Base-by-base conservation (phyloP, 1,140 invertebrate species). In the Aleiodes sp. region DNA sequence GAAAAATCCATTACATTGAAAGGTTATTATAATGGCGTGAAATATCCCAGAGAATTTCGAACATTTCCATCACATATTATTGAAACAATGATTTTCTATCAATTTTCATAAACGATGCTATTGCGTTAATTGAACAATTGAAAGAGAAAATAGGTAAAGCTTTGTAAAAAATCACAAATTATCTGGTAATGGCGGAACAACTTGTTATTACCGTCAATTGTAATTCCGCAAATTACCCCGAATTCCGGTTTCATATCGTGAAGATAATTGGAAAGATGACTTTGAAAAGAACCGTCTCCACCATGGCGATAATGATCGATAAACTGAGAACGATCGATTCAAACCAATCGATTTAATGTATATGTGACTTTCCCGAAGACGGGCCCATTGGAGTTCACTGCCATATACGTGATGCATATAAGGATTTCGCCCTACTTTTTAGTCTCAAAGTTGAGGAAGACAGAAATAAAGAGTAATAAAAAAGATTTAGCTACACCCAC, bases 301-400 rank as follows among this genome's bases (percentile, higher is more conserved):
- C n/a, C n/a, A n/a, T n/a, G 46, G 46, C 21, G 46, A 52, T 52
- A 52, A 52, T 52, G 46, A 52, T 52, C 46, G 46, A 52, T 52
- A 52, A 52, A 52, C 46, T 52, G 46, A 52, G 26, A 52, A 24
- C 46, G 39, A 43, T 16, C n/a, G n/a, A 21, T 24, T 52, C 21
- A 24, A 46, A 19, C n/a, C 46, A 52, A 52, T 24, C 46, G 46
- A 52, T 21, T 52, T 52, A 52, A 52, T 52, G 46, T 52, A 21
- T 24, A 52, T 16, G n/a, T 16, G 46, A 52, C 46, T 52, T 52
- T 52, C 46, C 46, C 46, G 46, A 52, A 52, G 46, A 52, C 46
- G 26, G 26, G 26, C 46, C 46, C 46, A 52, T 8, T n/a, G 10
- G 46, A 52, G 46, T 52, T 52, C 46, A 24, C 16, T 52, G 16